These are phyloP conservation scores for Heterotis niloticus DNA, from an alignment of 2,113 vertebrate genomes.

Conservation along the genomic window DNA sequence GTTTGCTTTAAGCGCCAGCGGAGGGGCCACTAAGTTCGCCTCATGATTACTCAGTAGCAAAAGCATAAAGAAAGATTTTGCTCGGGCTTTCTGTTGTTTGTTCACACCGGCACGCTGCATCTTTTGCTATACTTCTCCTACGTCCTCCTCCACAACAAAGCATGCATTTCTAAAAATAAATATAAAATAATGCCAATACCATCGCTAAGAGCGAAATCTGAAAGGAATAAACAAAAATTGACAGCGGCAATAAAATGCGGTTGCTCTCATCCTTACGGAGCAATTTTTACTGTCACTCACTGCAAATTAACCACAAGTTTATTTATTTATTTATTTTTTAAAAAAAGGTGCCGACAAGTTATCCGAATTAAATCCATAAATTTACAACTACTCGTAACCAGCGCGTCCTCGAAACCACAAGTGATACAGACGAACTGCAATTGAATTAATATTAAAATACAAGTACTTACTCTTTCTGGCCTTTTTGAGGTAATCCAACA, in stretches of 20 bases:
- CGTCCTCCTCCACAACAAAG: background rate
- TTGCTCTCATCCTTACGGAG: background rate
- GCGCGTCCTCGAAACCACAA: background rate
- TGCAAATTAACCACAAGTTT: background rate
- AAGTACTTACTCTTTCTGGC: constrained; percentile 29
- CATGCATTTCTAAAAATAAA: background rate
- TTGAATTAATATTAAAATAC: constrained; percentile 2
- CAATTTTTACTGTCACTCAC: background rate
- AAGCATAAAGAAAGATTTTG: constrained; percentile 45
- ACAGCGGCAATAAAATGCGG: background rate
- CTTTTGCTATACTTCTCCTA: constrained; percentile 4
- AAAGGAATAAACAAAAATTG: background rate
- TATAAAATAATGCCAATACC: background rate
- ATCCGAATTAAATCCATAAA: too few species aligned
- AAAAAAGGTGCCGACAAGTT: too few species aligned
- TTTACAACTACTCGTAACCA: too few species aligned
- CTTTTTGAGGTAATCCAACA: constrained; percentile 29
- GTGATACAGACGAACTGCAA: too few species aligned
- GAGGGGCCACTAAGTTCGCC: constrained; percentile 65
- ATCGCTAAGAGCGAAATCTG: background rate
- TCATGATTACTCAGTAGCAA: constrained; percentile 52
- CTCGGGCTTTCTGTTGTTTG: constrained; percentile 36
- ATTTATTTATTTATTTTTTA: too few species aligned
- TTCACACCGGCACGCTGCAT: constrained; percentile 28
- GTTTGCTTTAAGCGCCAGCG: constrained; percentile 71